Evolutionary conservation across 2,888 invertebrate genomes (phyloP).

Genomic region (Ophion obscuratus): DNA sequence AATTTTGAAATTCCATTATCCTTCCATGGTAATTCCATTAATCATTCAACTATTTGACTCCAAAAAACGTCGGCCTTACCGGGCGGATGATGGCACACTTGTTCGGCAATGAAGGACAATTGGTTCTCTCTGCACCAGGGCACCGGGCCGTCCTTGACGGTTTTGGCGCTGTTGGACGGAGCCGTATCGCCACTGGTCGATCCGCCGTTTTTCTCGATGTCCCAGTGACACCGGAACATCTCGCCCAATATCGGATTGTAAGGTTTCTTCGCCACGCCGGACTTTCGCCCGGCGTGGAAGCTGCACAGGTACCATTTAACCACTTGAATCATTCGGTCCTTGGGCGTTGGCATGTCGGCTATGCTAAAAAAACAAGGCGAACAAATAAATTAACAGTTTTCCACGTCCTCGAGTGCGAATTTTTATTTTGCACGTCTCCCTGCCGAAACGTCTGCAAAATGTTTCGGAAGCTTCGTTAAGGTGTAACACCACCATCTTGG

Average conservation of each 20-base stretch:
- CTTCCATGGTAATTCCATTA: too few relatives aligned
- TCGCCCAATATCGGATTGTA: constrained; percentile 99
- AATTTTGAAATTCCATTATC: too few relatives aligned
- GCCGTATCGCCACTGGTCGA: constrained; percentile 39
- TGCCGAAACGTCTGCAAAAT: neutral
- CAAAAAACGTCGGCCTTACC: constrained; percentile 85
- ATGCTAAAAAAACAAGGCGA: constrained; percentile 87
- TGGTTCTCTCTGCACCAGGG: constrained; percentile 96
- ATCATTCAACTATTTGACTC: neutral
- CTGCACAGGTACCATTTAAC: constrained; percentile 99
- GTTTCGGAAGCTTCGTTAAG: too few relatives aligned
- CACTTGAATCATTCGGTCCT: constrained; percentile 96
- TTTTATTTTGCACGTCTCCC: neutral
- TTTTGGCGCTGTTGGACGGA: constrained; percentile 65
- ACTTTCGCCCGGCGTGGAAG: constrained; percentile 99
- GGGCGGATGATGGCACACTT: constrained; percentile 99
- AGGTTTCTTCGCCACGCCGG: constrained; percentile 98
- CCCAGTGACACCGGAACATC: constrained; percentile 96
- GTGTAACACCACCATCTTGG: too few relatives aligned
- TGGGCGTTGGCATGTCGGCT: constrained; percentile 93
- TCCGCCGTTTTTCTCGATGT: constrained; percentile 85
- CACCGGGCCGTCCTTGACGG: constrained; percentile 92
- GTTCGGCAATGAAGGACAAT: constrained; percentile 97
- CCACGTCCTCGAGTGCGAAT: neutral
- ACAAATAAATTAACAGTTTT: constrained; percentile 15